A percentile compares a stretch with the other conserved stretches of the same genome.
Conservation (phyloP, 2,797 vertebrate species). For the Eidolon dupreanum region DNA sequence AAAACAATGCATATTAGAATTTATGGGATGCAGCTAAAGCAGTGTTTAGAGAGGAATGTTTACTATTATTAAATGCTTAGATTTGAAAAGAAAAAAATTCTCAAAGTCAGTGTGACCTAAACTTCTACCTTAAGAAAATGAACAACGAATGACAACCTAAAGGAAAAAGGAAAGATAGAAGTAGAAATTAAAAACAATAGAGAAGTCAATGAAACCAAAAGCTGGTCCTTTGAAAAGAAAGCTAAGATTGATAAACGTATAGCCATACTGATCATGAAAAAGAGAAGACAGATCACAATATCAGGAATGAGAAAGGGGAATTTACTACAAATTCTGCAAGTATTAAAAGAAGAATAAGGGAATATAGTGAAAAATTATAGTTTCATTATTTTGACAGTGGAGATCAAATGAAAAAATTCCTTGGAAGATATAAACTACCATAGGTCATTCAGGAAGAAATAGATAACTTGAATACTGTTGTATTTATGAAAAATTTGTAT, state of each 20-base stretch:
- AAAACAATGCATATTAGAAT: not conserved
- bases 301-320: not conserved
- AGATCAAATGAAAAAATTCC: not conserved
- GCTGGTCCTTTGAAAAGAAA: not conserved
- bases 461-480: not conserved
- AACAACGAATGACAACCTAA: not conserved
- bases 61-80: not conserved
- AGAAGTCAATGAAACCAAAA: not conserved
- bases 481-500: not conserved
- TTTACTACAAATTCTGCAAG: not conserved
- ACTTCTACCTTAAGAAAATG: not conserved
- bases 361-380: not conserved
- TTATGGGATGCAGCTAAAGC: not conserved
- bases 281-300: not conserved
- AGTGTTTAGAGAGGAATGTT: not conserved
- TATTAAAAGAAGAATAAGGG: not conserved
- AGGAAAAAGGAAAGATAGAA: not conserved
- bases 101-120: not conserved
- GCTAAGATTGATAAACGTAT: not conserved
- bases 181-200: not conserved
- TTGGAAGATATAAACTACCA: not conserved
- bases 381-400: not conserved
- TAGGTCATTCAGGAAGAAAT: not conserved
- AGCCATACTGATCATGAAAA: not conserved
- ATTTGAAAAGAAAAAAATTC: not conserved